Base-by-base conservation (phyloP, 2,113 vertebrate species). In the Corydoras sp. region DNA sequence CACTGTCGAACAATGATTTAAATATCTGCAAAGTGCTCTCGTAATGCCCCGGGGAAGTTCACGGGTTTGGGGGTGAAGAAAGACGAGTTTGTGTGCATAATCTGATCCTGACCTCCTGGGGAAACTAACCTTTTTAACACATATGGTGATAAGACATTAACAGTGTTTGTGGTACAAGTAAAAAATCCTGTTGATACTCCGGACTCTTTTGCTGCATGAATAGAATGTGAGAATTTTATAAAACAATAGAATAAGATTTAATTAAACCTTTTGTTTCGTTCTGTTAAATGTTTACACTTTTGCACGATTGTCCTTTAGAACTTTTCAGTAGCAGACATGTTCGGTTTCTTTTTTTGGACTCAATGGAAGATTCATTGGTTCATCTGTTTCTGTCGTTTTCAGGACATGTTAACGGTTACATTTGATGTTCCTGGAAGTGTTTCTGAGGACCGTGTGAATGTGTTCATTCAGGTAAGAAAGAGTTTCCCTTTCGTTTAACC, bases 331-430 rank as follows among this genome's bases (percentile, higher is more conserved):
- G 18, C 18, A 24, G 18, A 24, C 18, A 24, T 24, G 18, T 24
- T 24, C 18, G 18, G 18, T 24, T 24, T 24, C 18, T 24, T 24
- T 24, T 24, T 24, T 24, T 24, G 18, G 18, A 2, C 18, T 24
- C 18, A 24, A 24, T 24, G 2, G 18, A 24, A 24, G 18, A 24
- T n/a, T n/a, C n/a, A n/a, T n/a, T 24, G 18, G 18, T 24, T 24
- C 18, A 24, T 24, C 18, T 24, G 18, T 55, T 43, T 35, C 32
- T 43, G 35, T 43, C 35, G 2, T 43, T 43, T 71, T 35, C 79
- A 98, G 96, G 93, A 85, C 83, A 93, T 99, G 87, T 81, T 91
- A 78, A 99, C 96, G 9, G 87, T 91, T 78, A 99, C 95, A 2
- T 94, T 99, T 88, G 95, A 99, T 88, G 88, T 92, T 67, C 83